Evolutionary conservation across 2,888 invertebrate genomes (phyloP).

Genomic region (Urechis unicinctus): DNA sequence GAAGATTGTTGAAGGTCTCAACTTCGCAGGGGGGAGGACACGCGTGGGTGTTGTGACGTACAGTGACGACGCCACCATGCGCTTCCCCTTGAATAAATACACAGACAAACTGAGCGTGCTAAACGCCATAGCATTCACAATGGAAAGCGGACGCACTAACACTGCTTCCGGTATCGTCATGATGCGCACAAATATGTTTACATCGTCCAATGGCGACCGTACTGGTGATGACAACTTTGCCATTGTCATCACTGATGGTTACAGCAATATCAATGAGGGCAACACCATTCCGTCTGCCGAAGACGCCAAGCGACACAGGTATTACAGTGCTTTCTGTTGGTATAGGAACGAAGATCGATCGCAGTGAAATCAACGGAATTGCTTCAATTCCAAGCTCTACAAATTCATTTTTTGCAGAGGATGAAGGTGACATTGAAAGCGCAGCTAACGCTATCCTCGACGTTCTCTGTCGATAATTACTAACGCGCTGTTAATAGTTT

Average conservation of each 20-base stretch:
- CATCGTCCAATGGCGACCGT: slow-evolving; percentile 14
- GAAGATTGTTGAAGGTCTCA: slow-evolving; percentile 17
- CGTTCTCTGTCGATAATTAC: too few species aligned
- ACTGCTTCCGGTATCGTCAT: slow-evolving; percentile 30
- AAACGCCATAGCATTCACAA: slow-evolving; percentile 36
- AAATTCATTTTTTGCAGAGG: too few species aligned
- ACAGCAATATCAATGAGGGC: slow-evolving; percentile 31
- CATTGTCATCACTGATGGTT: slow-evolving; percentile 34
- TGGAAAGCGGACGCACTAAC: slow-evolving; percentile 36
- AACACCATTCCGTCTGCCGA: slow-evolving; percentile 25
- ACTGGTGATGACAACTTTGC: slow-evolving; percentile 18
- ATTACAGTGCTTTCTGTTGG: slow-evolving; percentile 39
- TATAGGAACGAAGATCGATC: slow-evolving; percentile 12
- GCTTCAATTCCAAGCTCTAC: too few species aligned
- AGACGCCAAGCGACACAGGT: slow-evolving; percentile 13
- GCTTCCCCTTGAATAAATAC: slow-evolving; percentile 35
- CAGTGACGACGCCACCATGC: slow-evolving; percentile 25
- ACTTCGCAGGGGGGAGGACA: slow-evolving; percentile 20
- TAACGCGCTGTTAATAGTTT: too few species aligned
- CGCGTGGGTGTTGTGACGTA: slow-evolving; percentile 31
- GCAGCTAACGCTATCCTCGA: too few species aligned
- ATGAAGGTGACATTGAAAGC: too few species aligned
- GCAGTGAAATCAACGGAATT: slow-evolving; percentile 13
- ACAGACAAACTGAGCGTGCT: slow-evolving; percentile 27
- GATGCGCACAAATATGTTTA: slow-evolving; percentile 16